Percentiles rank a stretch among this genome's conserved stretches.
Conservation (phyloP, 2,888 invertebrate species). For the Chymomyza amoena region DNA sequence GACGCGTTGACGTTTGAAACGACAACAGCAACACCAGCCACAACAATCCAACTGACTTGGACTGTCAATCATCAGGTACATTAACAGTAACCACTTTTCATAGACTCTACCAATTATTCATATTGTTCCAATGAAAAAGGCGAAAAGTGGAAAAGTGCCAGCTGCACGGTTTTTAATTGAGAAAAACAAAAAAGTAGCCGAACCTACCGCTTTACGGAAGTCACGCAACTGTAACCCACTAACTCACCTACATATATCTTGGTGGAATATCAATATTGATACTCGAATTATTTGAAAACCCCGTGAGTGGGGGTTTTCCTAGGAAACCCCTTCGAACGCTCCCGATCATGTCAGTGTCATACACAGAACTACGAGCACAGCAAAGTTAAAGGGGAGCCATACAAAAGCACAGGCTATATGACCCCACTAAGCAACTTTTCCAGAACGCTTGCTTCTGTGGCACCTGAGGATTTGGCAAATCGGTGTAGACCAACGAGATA, state of each 20-base stretch:
- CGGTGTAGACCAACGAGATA: no score
- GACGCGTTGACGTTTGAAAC: slow-evolving; percentile 66
- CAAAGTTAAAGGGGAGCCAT: no score
- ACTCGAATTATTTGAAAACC: background rate
- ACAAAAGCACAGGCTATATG: no score
- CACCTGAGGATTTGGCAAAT: no score
- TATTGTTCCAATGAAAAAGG: slow-evolving; percentile 62
- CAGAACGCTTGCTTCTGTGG: no score
- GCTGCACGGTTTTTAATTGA: slow-evolving; percentile 46
- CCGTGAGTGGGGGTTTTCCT: background rate
- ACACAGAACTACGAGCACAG: no score
- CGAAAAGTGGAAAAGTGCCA: slow-evolving; percentile 38
- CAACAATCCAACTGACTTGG: slow-evolving; percentile 14
- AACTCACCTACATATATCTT: background rate
- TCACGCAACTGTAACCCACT: background rate
- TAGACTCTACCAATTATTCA: slow-evolving; percentile 66
- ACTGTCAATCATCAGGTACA: slow-evolving; percentile 64
- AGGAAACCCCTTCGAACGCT: no score
- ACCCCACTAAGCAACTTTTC: no score
- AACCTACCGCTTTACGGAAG: background rate
- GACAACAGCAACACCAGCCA: slow-evolving; percentile 41
- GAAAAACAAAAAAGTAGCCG: background rate
- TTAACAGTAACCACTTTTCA: slow-evolving; percentile 38
- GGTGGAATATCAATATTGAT: background rate
- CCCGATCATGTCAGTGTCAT: no score